Evolutionary conservation across 2,113 vertebrate species (phyloP), one percentile per base, ranked within the genome.

Genomic region (Labeo rohita): DNA sequence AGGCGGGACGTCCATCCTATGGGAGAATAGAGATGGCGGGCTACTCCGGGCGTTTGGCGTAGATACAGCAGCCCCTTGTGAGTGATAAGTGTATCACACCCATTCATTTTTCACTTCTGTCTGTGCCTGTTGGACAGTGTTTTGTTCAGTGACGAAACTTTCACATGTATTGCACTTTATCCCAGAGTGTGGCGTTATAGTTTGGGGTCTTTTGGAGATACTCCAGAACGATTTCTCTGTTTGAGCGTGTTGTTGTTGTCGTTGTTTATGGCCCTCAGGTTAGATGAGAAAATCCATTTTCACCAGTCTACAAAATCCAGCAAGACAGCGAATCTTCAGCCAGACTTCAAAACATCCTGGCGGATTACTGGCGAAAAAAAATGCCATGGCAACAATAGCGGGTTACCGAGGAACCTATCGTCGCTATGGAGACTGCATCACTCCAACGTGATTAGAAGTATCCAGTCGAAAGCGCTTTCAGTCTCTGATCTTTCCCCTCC

Each of bases 391-490:
- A 98, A 99, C 97, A 95, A 94, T 95, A 92, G 94, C 93, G 92
- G 95, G 97, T 98, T 97, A 97, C 97, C 95, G 93, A 93, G 97
- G 97, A 97, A 97, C 98, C 96, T 91, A n/a, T 90, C 89, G 95
- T 98, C 90, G 56, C 96, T 96, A 98, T 97, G 95, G 97, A 94
- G 97, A 99, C 97, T 96, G 93, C 95, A 97, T 97, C 96, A 93
- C 96, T 97, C 94, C 91, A 88, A 96, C 94, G 85, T 91, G 97
- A 96, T 97, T 93, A 94, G 96, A 94, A 95, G 95, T 95, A 96
- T 97, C 97, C 95, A 92, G 94, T 95, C 93, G 93, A 94, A 97
- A 93, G 95, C 93, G 91, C 91, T 93, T 92, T 92, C 91, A 87
- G 90, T 91, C 89, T 93, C 90, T 88, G 79, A 79, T 94, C 90